phyloP scores from a whole-genome alignment of 2,113 vertebrate species.

The Raja brachyura region DNA sequence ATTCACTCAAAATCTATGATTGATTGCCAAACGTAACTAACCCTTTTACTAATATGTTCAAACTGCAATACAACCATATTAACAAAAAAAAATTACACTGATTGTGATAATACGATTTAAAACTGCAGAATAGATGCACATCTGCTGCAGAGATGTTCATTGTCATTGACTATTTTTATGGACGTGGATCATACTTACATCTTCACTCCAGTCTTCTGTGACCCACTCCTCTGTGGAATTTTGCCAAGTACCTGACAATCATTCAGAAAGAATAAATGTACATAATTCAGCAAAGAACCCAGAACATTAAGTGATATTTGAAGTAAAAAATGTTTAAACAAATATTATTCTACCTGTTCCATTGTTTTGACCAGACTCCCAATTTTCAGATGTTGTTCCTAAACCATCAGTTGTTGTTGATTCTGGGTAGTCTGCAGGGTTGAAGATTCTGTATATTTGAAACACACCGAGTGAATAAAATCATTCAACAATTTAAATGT shows the following conservation, averaged over 20 bases:
- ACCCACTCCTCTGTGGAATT: slow-evolving; percentile 86
- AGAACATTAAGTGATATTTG: not conserved
- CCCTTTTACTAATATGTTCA: not conserved
- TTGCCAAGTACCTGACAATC: slow-evolving; percentile 70
- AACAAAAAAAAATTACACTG: not conserved
- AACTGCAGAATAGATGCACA: not conserved
- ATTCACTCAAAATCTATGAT: not conserved
- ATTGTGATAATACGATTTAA: not conserved
- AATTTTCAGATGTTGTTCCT: slow-evolving; percentile 66
- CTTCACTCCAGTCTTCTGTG: slow-evolving; percentile 92
- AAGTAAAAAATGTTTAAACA: not conserved
- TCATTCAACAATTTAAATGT: not conserved
- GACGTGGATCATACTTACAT: slow-evolving; percentile 65
- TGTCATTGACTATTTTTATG: not conserved
- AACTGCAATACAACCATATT: not conserved
- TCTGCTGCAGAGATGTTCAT: too few relatives aligned
- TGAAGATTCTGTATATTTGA: slow-evolving; percentile 71
- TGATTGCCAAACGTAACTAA: not conserved
- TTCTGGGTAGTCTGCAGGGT: slow-evolving; percentile 80
- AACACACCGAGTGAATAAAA: not conserved
- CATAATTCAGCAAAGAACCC: not conserved
- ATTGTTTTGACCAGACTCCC: slow-evolving; percentile 72
- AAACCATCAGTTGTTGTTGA: slow-evolving; percentile 60
- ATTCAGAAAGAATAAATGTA: slow-evolving; percentile 39
- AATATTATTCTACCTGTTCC: slow-evolving; percentile 61